Conservation (phyloP, 2,797 vertebrate genomes). For the Synanceia verrucosa region DNA sequence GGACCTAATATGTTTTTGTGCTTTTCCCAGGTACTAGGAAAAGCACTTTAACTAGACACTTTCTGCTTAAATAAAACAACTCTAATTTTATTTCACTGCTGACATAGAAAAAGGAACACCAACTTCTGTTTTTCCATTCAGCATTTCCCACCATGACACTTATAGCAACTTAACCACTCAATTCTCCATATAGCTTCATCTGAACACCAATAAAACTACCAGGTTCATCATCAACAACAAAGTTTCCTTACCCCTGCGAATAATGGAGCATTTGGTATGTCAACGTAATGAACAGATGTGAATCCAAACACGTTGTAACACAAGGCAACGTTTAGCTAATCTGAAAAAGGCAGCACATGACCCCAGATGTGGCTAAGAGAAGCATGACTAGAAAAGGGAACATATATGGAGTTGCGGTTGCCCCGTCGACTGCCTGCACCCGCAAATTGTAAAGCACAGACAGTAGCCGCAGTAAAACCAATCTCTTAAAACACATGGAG, state of each 20-base stretch:
- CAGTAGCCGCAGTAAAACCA: constrained; percentile 48
- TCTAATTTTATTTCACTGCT: background rate
- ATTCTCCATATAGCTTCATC: constrained; percentile 14
- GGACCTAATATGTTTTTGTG: too few species aligned
- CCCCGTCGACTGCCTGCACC: constrained; percentile 21
- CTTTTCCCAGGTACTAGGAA: too few species aligned
- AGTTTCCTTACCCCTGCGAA: constrained; percentile 22
- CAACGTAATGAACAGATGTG: constrained; percentile 15
- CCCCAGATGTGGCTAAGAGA: constrained; percentile 58
- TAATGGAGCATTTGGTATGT: constrained; percentile 15
- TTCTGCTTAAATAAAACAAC: too few species aligned
- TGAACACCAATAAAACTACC: constrained; percentile 2
- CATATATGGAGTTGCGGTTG: constrained; percentile 46
- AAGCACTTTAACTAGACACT: too few species aligned
- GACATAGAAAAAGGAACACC: background rate
- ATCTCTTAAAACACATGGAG: constrained; percentile 33
- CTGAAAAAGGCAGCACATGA: constrained; percentile 46
- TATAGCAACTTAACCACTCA: constrained; percentile 4
- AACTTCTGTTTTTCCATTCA: constrained; percentile 27
- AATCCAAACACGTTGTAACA: constrained; percentile 38
- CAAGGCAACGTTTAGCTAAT: constrained; percentile 38
- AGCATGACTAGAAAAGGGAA: constrained; percentile 46
- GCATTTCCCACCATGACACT: constrained; percentile 32
- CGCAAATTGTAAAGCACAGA: constrained; percentile 43
- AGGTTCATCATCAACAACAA: constrained; percentile 37